Evolutionary conservation across 2,888 invertebrate genomes (phyloP).

Genomic region (Anorthoa munda): DNA sequence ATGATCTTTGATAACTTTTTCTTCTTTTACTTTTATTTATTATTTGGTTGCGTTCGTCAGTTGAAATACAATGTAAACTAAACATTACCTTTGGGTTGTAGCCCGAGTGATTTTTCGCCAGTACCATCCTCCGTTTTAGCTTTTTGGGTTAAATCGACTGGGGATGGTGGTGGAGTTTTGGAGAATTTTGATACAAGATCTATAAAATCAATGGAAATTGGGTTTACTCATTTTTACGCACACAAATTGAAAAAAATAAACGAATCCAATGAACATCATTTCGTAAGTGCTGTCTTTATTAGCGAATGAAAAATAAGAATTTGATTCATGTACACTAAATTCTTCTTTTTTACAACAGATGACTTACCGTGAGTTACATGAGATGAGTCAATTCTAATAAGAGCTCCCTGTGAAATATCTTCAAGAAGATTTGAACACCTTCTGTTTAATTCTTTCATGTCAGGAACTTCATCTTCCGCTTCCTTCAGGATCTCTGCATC

Average conservation of each 20-base stretch:
- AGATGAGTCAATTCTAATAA: slow-evolving; percentile 87
- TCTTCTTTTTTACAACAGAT: not conserved
- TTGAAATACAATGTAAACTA: not conserved
- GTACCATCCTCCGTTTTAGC: slow-evolving; percentile 84
- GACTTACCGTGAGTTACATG: slow-evolving; percentile 87
- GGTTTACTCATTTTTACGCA: not conserved
- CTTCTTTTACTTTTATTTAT: not conserved
- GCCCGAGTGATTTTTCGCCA: slow-evolving; percentile 85
- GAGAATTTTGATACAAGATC: slow-evolving; percentile 92
- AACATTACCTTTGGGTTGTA: slow-evolving; percentile 87
- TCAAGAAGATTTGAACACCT: slow-evolving; percentile 89
- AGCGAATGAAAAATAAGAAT: not conserved
- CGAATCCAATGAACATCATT: not conserved
- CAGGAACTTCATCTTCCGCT: slow-evolving; percentile 81
- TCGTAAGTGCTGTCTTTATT: too few relatives aligned
- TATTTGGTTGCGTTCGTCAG: not conserved
- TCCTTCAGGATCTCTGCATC: slow-evolving; percentile 58
- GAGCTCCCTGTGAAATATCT: slow-evolving; percentile 89
- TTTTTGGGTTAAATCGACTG: slow-evolving; percentile 91
- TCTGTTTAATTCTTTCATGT: slow-evolving; percentile 88
- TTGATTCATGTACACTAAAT: not conserved
- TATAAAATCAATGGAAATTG: slow-evolving; percentile 67
- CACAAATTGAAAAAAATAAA: not conserved
- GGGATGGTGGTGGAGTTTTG: slow-evolving; percentile 93
- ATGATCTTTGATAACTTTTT: slow-evolving; percentile 40